phyloP scores from a whole-genome alignment of 2,888 invertebrate species.

The Drosophila paranaensis region DNA sequence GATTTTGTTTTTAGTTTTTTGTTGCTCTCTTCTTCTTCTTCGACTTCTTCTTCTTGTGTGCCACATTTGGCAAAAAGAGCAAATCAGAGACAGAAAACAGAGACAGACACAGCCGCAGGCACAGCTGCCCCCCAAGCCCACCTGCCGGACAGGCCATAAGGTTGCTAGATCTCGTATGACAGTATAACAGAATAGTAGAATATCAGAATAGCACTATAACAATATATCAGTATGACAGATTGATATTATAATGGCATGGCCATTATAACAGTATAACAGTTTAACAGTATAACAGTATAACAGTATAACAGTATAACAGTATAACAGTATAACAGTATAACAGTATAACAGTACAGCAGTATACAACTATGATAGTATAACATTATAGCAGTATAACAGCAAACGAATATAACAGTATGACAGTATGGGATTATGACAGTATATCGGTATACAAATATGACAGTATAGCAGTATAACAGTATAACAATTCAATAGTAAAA shows the following conservation, averaged over 20 bases:
- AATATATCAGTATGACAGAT: neutral
- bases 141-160: constrained; percentile 2
- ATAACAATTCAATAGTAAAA: neutral
- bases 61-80: constrained; percentile 39
- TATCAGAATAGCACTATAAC: neutral
- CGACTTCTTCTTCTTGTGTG: constrained; percentile 9
- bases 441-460: neutral
- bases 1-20: constrained; percentile 20
- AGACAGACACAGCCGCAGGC: constrained; percentile 8
- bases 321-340: neutral
- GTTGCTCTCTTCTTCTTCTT: neutral
- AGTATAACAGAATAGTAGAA: neutral
- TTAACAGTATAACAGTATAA: neutral
- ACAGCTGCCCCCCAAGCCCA: constrained; percentile 16
- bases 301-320: neutral
- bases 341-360: neutral
- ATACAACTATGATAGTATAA: neutral
- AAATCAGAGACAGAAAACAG: constrained; percentile 9
- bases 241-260: too few species aligned
- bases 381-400: too few species aligned
- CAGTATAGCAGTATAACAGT: neutral
- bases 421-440: neutral
- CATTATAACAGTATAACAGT: neutral
- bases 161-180: neutral
- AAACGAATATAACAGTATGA: neutral